These are phyloP conservation scores for Emydocephalus ijimae DNA, from an alignment of 2,113 vertebrate genomes.

Conservation along the genomic window DNA sequence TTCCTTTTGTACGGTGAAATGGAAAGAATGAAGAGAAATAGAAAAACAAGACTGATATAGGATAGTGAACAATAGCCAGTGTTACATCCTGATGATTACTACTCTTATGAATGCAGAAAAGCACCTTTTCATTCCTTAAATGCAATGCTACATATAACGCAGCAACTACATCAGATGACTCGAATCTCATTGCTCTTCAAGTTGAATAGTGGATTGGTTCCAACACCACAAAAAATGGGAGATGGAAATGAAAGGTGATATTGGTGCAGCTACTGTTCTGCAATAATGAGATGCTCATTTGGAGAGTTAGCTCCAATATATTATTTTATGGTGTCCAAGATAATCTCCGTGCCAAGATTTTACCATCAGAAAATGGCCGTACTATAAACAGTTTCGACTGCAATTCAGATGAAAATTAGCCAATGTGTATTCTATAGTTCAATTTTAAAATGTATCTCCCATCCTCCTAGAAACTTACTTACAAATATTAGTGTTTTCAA, in stretches of 20 bases:
- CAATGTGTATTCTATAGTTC: neutral
- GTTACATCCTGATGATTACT: neutral
- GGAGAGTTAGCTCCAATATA: neutral
- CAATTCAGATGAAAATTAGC: neutral
- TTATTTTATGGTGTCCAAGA: neutral
- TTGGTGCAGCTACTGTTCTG: neutral
- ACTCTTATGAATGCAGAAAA: neutral
- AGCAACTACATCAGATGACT: neutral
- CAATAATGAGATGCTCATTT: neutral
- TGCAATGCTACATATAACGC: neutral
- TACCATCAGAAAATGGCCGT: neutral
- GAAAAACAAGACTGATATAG: neutral
- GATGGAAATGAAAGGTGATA: neutral
- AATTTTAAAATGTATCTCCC: neutral
- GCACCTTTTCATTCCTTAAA: neutral
- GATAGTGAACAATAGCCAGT: neutral
- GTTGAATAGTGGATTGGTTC: neutral
- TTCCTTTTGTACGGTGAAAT: neutral
- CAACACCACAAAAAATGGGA: neutral
- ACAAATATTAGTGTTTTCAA: neutral
- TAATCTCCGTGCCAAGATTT: neutral
- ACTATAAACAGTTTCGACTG: neutral
- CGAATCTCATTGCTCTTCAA: neutral
- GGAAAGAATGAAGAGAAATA: neutral
- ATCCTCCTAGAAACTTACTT: neutral